Evolutionary conservation across 2,888 invertebrate genomes (phyloP), one percentile per base, ranked within the genome.

Genomic region (Erebia epiphron): DNA sequence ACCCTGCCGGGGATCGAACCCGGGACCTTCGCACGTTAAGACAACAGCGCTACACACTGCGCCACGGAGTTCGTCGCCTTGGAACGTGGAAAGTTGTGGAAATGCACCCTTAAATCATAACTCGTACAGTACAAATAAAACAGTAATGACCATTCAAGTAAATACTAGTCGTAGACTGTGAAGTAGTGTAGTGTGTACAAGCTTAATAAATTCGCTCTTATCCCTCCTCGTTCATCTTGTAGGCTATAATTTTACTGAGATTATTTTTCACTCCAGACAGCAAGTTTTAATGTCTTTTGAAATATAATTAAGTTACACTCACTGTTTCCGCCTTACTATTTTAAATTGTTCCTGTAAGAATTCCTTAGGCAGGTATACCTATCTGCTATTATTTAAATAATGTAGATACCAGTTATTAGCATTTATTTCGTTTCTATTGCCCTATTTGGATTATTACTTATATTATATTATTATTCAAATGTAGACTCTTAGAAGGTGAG

Each of bases 251-350:
- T 91, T 80, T 83, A 84, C 85, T 79, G 85, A 88, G 89, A 90
- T 90, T 91, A 91, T 90, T 91, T 90, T 90, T 90, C 90, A 90
- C 86, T 90, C 86, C 61, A 86, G 87, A 86, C 86, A 89, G 89
- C 90, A 86, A 90, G 85, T 90, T 90, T 91, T 89, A 91, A 91
- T 89, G 89, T 88, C 89, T 89, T 90, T 89, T 86, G 87, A 84
- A 91, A 89, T 86, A 85, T 85, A 89, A 88, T 90, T 87, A 87
- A 86, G 86, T 64, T 66, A 68, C 69, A 71, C 72, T 70, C 67
- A 67, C 62, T 69, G 71, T 69, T 85, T 84, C 67, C 71, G 71
- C 54, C 69, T 67, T 46, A 46, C 26, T 58, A 58, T 58, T 67
- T 67, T 50, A 67, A 49, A 58, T 21, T 46, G 49, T 49, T 26